Percentiles rank a stretch among this genome's conserved stretches.
phyloP scores from a whole-genome alignment of 2,797 vertebrate species.

The Aldrovandia affinis region DNA sequence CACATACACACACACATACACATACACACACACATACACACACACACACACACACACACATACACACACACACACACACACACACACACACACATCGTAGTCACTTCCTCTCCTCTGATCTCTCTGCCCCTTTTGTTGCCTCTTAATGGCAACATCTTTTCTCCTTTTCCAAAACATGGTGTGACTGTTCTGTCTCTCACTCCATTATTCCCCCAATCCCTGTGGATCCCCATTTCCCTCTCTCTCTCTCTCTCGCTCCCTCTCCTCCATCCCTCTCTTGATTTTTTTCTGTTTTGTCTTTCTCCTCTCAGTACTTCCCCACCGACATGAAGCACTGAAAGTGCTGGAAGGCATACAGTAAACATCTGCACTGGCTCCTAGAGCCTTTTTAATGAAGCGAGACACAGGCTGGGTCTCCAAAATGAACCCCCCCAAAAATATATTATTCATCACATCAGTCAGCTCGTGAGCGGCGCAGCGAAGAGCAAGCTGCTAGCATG shows the following conservation, averaged over 20 bases:
- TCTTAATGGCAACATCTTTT: not conserved
- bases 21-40: not conserved
- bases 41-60: not conserved
- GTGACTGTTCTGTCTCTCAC: not conserved
- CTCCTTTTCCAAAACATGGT: not conserved
- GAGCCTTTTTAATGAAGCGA: constrained; percentile 4
- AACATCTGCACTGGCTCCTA: constrained; percentile 6
- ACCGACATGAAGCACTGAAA: not conserved
- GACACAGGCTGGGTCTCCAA: not conserved
- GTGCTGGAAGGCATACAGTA: not conserved
- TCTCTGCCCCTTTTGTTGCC: not conserved
- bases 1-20: not conserved
- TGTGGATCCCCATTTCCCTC: not conserved
- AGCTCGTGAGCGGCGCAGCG: not conserved
- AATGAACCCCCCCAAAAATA: not conserved
- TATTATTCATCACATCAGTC: not conserved
- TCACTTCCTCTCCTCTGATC: not conserved
- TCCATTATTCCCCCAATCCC: not conserved
- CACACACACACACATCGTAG: not conserved
- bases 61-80: not conserved
- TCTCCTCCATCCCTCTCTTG: constrained; percentile 15
- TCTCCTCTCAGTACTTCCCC: not conserved
- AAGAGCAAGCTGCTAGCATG: not conserved
- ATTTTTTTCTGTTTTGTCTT: not conserved
- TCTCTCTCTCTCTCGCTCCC: not conserved